phyloP scores from a whole-genome alignment of 2,797 vertebrate species.

The Takifugu rubripes region DNA sequence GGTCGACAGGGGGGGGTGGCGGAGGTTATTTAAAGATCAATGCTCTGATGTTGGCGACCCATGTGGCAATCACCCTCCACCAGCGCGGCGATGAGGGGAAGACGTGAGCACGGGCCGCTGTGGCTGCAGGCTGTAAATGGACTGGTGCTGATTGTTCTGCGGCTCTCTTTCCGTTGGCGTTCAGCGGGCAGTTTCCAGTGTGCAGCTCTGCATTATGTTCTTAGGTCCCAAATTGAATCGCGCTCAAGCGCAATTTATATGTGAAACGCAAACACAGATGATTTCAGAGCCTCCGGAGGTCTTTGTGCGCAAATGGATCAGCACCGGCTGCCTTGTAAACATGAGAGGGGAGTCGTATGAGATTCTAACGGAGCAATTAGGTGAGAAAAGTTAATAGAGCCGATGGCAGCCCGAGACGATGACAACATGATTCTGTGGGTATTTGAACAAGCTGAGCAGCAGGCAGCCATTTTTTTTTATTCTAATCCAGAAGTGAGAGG shows the following conservation, averaged over 20 bases:
- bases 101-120: conserved; percentile 39
- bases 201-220: conserved; percentile 31
- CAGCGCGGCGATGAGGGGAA: conserved; percentile 35
- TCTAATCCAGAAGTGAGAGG: no score
- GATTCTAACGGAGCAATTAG: conserved; percentile 64
- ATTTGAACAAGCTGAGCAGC: conserved; percentile 42
- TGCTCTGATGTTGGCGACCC: conserved; percentile 65
- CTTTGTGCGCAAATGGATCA: conserved; percentile 65
- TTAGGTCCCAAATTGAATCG: conserved; percentile 35
- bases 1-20: conserved; percentile 40
- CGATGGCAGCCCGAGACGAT: conserved; percentile 42
- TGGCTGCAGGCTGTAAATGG: conserved; percentile 37
- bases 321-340: conserved; percentile 58
- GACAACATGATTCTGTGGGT: conserved; percentile 39
- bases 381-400: conserved; percentile 39
- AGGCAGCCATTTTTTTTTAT: conserved; percentile 11
- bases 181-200: conserved; percentile 17
- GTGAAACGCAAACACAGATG: conserved; percentile 38
- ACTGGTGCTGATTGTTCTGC: conserved; percentile 39
- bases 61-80: conserved; percentile 57
- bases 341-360: conserved; percentile 43
- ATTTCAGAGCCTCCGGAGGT: conserved; percentile 53
- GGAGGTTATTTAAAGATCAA: conserved; percentile 79
- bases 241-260: conserved; percentile 47
- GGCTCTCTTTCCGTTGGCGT: conserved; percentile 16